Evolutionary conservation across 2,888 invertebrate genomes (phyloP).

Genomic region (Drosophila kuntzei): DNA sequence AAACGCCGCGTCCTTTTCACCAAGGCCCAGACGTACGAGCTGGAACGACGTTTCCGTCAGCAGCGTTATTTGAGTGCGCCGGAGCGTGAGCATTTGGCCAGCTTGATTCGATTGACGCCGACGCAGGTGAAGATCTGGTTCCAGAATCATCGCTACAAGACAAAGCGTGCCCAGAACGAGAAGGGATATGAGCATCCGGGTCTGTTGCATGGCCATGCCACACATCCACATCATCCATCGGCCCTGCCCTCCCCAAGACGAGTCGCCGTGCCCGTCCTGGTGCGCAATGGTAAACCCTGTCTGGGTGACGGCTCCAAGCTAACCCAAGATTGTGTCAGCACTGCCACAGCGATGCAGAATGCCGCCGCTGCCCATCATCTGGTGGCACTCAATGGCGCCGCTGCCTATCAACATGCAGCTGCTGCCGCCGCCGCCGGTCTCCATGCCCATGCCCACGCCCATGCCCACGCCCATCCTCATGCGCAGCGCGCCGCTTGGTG

Average conservation of each 20-base stretch:
- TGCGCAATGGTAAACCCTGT: slow-evolving; percentile 97
- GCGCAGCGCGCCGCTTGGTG: slow-evolving; percentile 83
- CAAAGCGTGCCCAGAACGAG: slow-evolving; percentile 98
- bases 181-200: slow-evolving; percentile 90
- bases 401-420: slow-evolving; percentile 84
- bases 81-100: slow-evolving; percentile 98
- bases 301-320: slow-evolving; percentile 86
- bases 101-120: slow-evolving; percentile 96
- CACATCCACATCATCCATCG: slow-evolving; percentile 85
- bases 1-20: slow-evolving; percentile 98
- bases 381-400: slow-evolving; percentile 74
- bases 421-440: slow-evolving; percentile 82
- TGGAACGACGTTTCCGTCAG: slow-evolving; percentile 97
- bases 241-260: slow-evolving; percentile 93
- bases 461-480: slow-evolving; percentile 74
- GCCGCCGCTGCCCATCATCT: slow-evolving; percentile 79
- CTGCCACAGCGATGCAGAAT: slow-evolving; percentile 86
- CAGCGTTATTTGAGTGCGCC: slow-evolving; percentile 99
- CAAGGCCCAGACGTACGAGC: slow-evolving; percentile 98
- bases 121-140: slow-evolving; percentile 99
- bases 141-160: slow-evolving; percentile 99
- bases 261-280: slow-evolving; percentile 97
- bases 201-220: slow-evolving; percentile 78
- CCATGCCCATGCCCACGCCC: slow-evolving; percentile 83
- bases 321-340: slow-evolving; percentile 86